Evolutionary conservation across 1,140 invertebrate genomes (phyloP).

Genomic region (Lethocerus indicus): DNA sequence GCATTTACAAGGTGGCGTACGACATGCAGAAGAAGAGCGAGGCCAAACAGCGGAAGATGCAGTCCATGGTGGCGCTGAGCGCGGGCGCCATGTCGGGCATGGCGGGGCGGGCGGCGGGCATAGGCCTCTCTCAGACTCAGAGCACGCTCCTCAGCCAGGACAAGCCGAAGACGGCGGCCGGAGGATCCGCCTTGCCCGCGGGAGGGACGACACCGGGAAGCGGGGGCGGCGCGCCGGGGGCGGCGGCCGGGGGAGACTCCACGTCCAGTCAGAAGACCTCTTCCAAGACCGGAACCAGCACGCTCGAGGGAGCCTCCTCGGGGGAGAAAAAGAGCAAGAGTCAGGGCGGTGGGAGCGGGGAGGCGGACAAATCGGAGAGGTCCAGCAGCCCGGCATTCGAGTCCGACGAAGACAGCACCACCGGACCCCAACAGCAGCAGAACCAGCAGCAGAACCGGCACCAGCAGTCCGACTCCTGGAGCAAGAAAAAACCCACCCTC

Average conservation of each 20-base stretch:
- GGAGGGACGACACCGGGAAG: conserved; percentile 14
- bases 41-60: conserved; percentile 84
- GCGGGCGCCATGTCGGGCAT: conserved; percentile 76
- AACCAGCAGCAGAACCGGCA: too few species aligned
- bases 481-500: conserved; percentile 21
- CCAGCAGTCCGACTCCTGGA: conserved; percentile 15
- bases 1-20: conserved; percentile 96
- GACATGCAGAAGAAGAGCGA: conserved; percentile 97
- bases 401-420: conserved; percentile 73
- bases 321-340: conserved; percentile 12
- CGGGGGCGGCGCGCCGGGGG: conserved; percentile 12
- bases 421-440: conserved; percentile 19
- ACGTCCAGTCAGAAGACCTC: conserved; percentile 43
- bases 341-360: too few species aligned
- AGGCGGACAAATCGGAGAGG: conserved; percentile 60
- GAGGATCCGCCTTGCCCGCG: too few species aligned
- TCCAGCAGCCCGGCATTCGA: conserved; percentile 92
- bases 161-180: conserved; percentile 35
- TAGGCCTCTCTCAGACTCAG: conserved; percentile 62
- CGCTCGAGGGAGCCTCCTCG: conserved; percentile 8
- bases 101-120: conserved; percentile 71
- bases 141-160: conserved; percentile 51
- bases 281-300: conserved; percentile 22
- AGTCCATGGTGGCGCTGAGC: conserved; percentile 78
- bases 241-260: conserved; percentile 27